These are phyloP conservation scores for Shinisaurus crocodilurus DNA, from an alignment of 2,113 vertebrate species.

Conservation along the genomic window DNA sequence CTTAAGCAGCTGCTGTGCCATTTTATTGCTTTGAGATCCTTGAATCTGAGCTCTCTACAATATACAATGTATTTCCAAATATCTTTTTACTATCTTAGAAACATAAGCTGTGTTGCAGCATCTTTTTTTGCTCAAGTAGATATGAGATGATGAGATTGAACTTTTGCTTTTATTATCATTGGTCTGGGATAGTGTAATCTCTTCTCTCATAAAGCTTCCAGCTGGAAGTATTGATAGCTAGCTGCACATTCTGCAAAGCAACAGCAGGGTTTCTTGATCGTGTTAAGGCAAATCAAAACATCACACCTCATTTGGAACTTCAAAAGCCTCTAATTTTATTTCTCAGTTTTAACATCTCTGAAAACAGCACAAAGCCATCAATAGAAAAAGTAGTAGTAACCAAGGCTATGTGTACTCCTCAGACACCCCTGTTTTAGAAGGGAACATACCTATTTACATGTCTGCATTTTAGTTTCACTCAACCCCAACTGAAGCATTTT, in stretches of 20 bases:
- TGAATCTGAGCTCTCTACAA: not conserved
- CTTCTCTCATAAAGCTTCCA: slow-evolving; percentile 1
- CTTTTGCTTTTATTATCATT: not conserved
- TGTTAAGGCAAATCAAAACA: not conserved
- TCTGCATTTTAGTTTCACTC: not conserved
- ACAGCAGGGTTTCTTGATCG: not conserved
- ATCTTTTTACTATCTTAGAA: not conserved
- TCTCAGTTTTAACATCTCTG: not conserved
- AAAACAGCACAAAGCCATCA: not conserved
- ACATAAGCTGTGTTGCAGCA: not conserved
- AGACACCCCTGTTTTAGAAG: not conserved
- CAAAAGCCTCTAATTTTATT: not conserved
- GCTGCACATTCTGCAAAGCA: not conserved
- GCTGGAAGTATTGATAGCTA: not conserved
- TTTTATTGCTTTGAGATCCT: slow-evolving; percentile 16
- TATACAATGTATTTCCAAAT: not conserved
- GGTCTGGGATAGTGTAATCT: not conserved
- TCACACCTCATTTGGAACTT: not conserved
- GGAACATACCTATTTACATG: not conserved
- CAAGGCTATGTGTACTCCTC: not conserved
- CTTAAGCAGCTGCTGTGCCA: not conserved
- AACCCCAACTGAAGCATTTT: not conserved
- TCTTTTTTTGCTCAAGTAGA: not conserved
- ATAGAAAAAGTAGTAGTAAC: not conserved
- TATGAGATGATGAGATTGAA: slow-evolving; percentile 4